A percentile compares a stretch with the other conserved stretches of the same genome.
phyloP scores from a whole-genome alignment of 1,140 invertebrate genomes.

The Oedothorax gibbosus region DNA sequence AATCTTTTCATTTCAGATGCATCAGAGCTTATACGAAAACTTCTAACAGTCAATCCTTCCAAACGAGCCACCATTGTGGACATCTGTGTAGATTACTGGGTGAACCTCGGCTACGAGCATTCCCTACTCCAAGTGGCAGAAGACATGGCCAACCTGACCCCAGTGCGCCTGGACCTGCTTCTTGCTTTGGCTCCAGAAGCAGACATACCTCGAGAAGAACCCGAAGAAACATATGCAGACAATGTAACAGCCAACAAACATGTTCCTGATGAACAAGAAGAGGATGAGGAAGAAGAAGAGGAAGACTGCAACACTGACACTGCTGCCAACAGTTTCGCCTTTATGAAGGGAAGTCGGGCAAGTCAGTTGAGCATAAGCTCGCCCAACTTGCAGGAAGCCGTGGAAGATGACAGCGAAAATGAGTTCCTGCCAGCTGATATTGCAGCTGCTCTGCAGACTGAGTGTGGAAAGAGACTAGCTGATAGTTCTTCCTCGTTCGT shows the following conservation, averaged over 20 bases:
- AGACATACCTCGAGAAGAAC: constrained; percentile 19
- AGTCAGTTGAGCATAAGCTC: constrained; percentile 51
- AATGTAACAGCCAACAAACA: neutral
- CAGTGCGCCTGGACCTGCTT: constrained; percentile 88
- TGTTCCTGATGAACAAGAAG: neutral
- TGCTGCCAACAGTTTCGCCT: constrained; percentile 60
- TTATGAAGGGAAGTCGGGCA: constrained; percentile 40
- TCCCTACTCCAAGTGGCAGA: constrained; percentile 87
- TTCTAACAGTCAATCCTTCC: constrained; percentile 91
- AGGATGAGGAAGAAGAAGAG: constrained; percentile 49
- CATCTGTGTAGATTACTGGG: constrained; percentile 92
- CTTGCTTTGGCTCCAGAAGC: constrained; percentile 69
- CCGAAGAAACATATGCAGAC: neutral
- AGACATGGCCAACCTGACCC: constrained; percentile 88
- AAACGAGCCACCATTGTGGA: constrained; percentile 92
- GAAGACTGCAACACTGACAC: constrained; percentile 57
- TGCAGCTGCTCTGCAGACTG: constrained; percentile 56
- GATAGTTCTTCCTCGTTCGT: constrained; percentile 56
- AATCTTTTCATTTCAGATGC: constrained; percentile 77
- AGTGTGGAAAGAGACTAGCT: constrained; percentile 37
- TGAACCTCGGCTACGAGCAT: constrained; percentile 88
- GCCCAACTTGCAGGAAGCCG: constrained; percentile 37
- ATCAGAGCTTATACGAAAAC: constrained; percentile 91
- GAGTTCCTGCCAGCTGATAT: constrained; percentile 60
- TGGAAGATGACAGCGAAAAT: constrained; percentile 35